Evolutionary conservation across 2,113 vertebrate genomes (phyloP), one percentile per base, ranked within the genome.

Genomic region (Nematolebias whitei): DNA sequence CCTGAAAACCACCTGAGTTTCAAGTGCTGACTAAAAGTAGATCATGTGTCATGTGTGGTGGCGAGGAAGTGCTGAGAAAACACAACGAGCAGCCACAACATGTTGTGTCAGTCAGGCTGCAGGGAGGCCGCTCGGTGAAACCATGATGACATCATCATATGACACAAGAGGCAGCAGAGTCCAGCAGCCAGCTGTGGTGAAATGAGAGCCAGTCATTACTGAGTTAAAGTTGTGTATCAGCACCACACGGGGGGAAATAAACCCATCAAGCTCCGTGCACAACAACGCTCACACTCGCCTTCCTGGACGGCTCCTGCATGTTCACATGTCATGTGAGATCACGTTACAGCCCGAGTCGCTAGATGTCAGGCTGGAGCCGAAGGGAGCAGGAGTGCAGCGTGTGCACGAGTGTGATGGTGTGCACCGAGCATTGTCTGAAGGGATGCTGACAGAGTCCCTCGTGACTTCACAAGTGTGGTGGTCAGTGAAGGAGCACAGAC

Each of bases 361-460:
- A 90, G 90, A 86, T 91, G 90, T 90, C 90, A 91, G 87, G 61
- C 85, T 89, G 71, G 90, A 90, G 90, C 84, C 85, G 86, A 87
- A 63, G 68, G 78, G 60, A 73, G 67, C 62, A 41, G 19, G 60
- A 61, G 54, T 66, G 62, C 43, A 11, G 40, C 63, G 57, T 58
- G 74, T 55, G 20, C 38, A 35, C 32, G 20, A 75, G 68, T 47
- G 51, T 75, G 83, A 48, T 78, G 75, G 77, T 88, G 74, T 77
- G 83, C n/a, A n/a, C n/a, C n/a, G n/a, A n/a, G 80, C 76, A 86
- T 69, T 43, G 44, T 32, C 68, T 35, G 32, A 8, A 10, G 9
- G 32, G 32, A 55, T 8, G 32, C 20, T 24, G 13, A 32, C n/a
- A 18, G 18, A 14, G 11, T 38, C 20, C 14, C 1, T 20, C 12